Evolutionary conservation across 2,888 invertebrate genomes (phyloP).

Genomic region (Cistogaster globosa): DNA sequence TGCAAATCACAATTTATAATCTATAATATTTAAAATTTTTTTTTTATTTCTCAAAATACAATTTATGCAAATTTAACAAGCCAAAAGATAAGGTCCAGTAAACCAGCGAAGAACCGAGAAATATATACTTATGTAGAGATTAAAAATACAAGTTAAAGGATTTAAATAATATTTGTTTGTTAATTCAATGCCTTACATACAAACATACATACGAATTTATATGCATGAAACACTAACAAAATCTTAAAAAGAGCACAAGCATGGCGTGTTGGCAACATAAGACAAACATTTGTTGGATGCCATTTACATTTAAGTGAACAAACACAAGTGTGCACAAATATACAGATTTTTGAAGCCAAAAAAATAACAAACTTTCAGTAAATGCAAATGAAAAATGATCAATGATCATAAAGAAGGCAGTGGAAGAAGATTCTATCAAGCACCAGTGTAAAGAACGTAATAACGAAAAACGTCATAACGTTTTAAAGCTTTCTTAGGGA

Average conservation of each 20-base stretch:
- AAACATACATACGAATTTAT: neutral
- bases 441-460: slow-evolving; percentile 11
- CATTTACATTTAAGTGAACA: slow-evolving; percentile 43
- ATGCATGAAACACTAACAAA: slow-evolving; percentile 38
- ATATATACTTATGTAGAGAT: neutral
- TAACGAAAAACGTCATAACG: slow-evolving; percentile 66
- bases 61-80: slow-evolving; percentile 71
- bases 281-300: slow-evolving; percentile 49
- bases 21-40: neutral
- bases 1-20: slow-evolving; percentile 65
- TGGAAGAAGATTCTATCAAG: slow-evolving; percentile 58
- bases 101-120: slow-evolving; percentile 1
- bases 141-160: slow-evolving; percentile 45
- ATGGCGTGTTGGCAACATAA: slow-evolving; percentile 63
- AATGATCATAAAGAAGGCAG: slow-evolving; percentile 65
- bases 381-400: slow-evolving; percentile 66
- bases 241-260: slow-evolving; percentile 3
- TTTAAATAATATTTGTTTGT: slow-evolving; percentile 61
- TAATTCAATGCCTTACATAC: slow-evolving; percentile 48
- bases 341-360: neutral
- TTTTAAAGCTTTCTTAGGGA: slow-evolving; percentile 56
- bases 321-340: neutral
- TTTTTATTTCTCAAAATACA: slow-evolving; percentile 40
- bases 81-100: slow-evolving; percentile 52
- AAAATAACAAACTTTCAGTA: slow-evolving; percentile 27